Base-by-base conservation (phyloP, 2,888 invertebrate species). In the Geotrupes spiniger region DNA sequence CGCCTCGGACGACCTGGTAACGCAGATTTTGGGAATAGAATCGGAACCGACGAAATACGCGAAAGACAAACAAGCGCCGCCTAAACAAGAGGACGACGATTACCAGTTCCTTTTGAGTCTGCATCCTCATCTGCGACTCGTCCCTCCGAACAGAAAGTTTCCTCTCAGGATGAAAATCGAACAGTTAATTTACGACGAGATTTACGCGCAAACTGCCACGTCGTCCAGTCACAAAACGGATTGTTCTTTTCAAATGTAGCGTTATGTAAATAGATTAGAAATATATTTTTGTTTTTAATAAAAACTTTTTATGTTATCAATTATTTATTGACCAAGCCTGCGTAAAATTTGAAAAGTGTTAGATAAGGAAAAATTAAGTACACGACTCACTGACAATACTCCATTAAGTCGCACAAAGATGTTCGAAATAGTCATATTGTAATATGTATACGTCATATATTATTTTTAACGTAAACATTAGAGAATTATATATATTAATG, bases 91-190 rank as follows among this genome's bases (percentile, higher is more conserved):
- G 14, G 61, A 61, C 31, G 60, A 61, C 36, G 61, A 61, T 48
- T 52, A 58, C 33, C 61, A 61, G 43, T 61, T 61, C 49, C 47
- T 61, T 29, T 40, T 60, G 11, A 61, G 60, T 44, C 44, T 61
- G 26, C 52, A 58, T 40, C 58, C 60, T 11, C 60, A 60, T 47
- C 50, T 61, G 6, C 57, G 55, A n/a, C 54, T 58, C 37, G 59
- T 60, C 16, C 46, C 61, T 2, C 33, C 44, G 28, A 54, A 48
- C 28, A 54, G 57, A 36, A 61, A 61, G 38, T 39, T 61, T 9
- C 57, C 56, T 15, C 42, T 61, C 16, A 42, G 61, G 5, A 59
- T 61, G 52, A 60, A 59, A 36, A 60, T 61, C 29, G 61, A 61
- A 42, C 57, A 57, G 31, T 37, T 61, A 9, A 55, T 61, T 26